These are phyloP conservation scores for Philereme vetulata DNA, from an alignment of 2,888 invertebrate genomes.

Conservation along the genomic window DNA sequence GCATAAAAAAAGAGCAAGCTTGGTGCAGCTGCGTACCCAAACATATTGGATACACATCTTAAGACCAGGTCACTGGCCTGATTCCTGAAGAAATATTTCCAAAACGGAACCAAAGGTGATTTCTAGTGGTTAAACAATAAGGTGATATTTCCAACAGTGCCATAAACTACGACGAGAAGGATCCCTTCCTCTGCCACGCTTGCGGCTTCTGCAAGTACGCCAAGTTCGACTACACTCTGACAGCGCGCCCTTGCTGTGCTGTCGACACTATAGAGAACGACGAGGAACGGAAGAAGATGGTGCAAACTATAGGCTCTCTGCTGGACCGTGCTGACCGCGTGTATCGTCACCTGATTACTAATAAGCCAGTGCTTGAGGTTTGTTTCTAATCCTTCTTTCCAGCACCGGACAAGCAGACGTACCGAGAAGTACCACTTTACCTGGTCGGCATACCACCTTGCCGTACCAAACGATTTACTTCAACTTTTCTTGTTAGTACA, in stretches of 20 bases:
- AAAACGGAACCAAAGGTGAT: no score
- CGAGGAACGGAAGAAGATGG: constrained; percentile 97
- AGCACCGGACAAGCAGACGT: no score
- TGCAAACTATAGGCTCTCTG: constrained; percentile 94
- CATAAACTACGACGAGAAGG: constrained; percentile 99
- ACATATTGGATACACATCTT: no score
- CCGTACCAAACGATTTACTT: no score
- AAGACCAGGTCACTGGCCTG: no score
- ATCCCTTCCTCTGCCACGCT: constrained; percentile 98
- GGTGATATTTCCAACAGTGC: constrained; percentile 83
- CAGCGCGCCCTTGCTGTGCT: constrained; percentile 96
- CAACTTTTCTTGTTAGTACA: no score
- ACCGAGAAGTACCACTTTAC: no score
- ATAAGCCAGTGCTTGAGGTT: constrained; percentile 95
- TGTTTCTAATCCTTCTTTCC: constrained; percentile 9
- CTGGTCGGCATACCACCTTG: no score
- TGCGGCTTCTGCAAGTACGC: constrained; percentile 99
- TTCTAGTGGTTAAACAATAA: no score
- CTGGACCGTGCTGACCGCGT: constrained; percentile 97
- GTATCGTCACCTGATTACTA: constrained; percentile 94
- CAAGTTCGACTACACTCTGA: constrained; percentile 97
- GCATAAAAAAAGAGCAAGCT: no score
- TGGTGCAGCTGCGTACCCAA: no score
- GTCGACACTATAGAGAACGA: constrained; percentile 99
- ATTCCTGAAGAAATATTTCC: no score